These are phyloP conservation scores for Kryphioiulus occultus DNA, from an alignment of 2,888 invertebrate species.

Conservation along the genomic window DNA sequence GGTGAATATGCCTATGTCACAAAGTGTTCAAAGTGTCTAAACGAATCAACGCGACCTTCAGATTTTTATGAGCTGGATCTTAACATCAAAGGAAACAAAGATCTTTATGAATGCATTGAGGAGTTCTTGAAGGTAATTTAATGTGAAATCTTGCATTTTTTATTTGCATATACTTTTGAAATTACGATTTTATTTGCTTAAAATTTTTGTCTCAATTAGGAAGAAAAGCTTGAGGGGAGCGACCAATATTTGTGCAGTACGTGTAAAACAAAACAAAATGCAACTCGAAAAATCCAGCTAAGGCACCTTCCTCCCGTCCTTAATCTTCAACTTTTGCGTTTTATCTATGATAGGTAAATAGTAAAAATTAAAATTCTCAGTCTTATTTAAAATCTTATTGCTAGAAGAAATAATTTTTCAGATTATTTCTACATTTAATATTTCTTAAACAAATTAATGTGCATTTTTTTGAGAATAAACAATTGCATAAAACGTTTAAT, in stretches of 20 bases:
- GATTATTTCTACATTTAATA: not conserved
- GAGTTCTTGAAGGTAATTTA: conserved; percentile 65
- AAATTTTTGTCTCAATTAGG: conserved; percentile 58
- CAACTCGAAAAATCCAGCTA: conserved; percentile 67
- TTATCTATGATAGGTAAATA: conserved; percentile 69
- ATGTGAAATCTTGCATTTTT: not conserved
- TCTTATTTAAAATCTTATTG: conserved; percentile 42
- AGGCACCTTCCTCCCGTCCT: conserved; percentile 68
- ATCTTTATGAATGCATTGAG: conserved; percentile 66
- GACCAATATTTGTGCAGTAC: conserved; percentile 69
- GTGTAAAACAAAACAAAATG: conserved; percentile 69
- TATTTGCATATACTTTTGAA: not conserved
- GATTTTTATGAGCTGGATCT: conserved; percentile 71
- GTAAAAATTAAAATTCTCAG: not conserved
- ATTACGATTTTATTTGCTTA: not conserved
- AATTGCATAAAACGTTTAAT: conserved; percentile 39
- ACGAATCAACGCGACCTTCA: conserved; percentile 66
- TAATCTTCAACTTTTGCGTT: conserved; percentile 70
- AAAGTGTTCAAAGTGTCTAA: conserved; percentile 67
- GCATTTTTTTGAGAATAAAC: too few relatives aligned
- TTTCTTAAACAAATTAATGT: too few relatives aligned
- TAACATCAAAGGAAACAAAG: conserved; percentile 67
- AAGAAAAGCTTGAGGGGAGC: conserved; percentile 69
- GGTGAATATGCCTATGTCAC: conserved; percentile 67
- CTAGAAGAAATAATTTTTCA: not conserved